Evolutionary conservation across 1,140 invertebrate species (phyloP), one percentile per base, ranked within the genome.

Genomic region (Probaryconus sp.): DNA sequence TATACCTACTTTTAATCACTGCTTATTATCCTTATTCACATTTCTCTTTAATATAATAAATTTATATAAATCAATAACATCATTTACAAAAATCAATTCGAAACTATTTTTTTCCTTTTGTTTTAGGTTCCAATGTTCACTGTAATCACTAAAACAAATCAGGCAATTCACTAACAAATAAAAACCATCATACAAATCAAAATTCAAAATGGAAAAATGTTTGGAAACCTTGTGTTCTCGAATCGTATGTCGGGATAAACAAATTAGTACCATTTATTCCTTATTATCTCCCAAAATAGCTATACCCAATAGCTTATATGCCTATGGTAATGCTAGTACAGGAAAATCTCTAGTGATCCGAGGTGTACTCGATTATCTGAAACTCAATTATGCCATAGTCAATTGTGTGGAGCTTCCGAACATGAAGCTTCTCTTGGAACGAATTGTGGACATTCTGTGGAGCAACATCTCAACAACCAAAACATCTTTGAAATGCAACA

Each of bases 391-490:
- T 76, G 91, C 92, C 14, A 82, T 91, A 37, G 84, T 96, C n/a
- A 94, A 96, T 83, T 94, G 94, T 81, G 89, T 95, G 3, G 95
- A 97, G 81, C 94, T 93, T 79, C 93, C 93, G 78, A 91, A 90
- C n/a, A 84, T 89, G 1, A 92, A 92, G 85, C 91, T 95, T 43
- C 86, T 96, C 30, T 93, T 92, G 78, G 94, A 96, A 83, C 90
- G 90, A n/a, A 92, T 96, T 13, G 64, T 96, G 16, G 89, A 89
- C 37, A 89, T 90, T 47, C 82, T 96, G 3, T 81, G 83, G 5
- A 76, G 77, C 1, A 83, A 87, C 48, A 51, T 74, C 40, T 79
- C 87, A 5, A 80, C 55, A 17, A 85, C 83, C 24, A 77, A 76
- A 24, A 69, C 82, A 0, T 80, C 80, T 85, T 3, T 89, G 89